Base-by-base conservation (phyloP, 2,797 vertebrate species). In the Picus viridis region DNA sequence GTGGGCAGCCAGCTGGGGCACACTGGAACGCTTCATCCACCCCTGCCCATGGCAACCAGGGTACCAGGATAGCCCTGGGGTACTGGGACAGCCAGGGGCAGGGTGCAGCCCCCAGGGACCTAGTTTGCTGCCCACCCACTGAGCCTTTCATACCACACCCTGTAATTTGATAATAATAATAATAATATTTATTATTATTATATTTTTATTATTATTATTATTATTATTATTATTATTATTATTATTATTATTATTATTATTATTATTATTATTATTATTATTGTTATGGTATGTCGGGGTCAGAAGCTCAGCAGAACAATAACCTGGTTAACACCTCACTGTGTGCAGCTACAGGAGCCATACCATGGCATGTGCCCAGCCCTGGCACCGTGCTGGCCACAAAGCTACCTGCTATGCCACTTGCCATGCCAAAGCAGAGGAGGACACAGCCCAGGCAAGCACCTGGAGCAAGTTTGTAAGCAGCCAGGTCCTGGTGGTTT, bases 331-430 rank as follows among this genome's bases (percentile, higher is more conserved):
- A 61, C 7, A 6, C 89, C 93, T 58, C 8, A 23, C 88, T 43
- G 77, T 0, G n/a, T 2, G 24, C 1, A 3, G 85, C 10, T 51
- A 62, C 20, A 1, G 76, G 49, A 82, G 71, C 59, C 65, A 41
- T 6, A 0, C 0, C 0, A 54, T 0, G 23, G 88, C 71, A 59
- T 18, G 16, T 39, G 78, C 61, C 41, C 7, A 3, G 12, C n/a
- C 27, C 14, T 39, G 45, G 77, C 47, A 9, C 72, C n/a, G 4
- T 11, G 49, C 76, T 4, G 27, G 56, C 76, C 27, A 23, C 5
- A 2, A 30, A 63, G 20, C 32, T 15, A 1, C 39, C 23, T n/a
- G 0, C 16, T 29, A 2, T 0, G 0, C 47, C 2, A 3, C 3
- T 2, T 4, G 53, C 45, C 29, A 34, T 47, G 74, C 49, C 39